Evolutionary conservation across 1,140 invertebrate species (phyloP).

Genomic region (Drosophila lowei): DNA sequence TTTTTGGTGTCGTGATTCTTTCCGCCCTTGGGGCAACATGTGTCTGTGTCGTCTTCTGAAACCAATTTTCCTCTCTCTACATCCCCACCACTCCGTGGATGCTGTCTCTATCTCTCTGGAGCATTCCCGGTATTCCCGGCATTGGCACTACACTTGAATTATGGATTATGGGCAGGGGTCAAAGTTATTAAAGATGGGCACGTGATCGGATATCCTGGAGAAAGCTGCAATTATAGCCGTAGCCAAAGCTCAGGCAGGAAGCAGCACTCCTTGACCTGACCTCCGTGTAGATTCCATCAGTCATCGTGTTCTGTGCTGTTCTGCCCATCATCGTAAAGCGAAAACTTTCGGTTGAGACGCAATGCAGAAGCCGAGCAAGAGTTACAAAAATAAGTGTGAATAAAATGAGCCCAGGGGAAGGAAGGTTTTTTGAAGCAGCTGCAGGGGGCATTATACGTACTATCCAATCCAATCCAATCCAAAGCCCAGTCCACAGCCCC

Average conservation of each 20-base stretch:
- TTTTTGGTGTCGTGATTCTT: slow-evolving; percentile 44
- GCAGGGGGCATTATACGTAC: neutral
- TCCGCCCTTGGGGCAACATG: slow-evolving; percentile 49
- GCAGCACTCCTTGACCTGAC: too few species aligned
- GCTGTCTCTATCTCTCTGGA: slow-evolving; percentile 13
- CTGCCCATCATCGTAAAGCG: too few species aligned
- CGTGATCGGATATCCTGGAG: slow-evolving; percentile 11
- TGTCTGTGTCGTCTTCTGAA: slow-evolving; percentile 43
- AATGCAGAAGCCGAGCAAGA: slow-evolving; percentile 6
- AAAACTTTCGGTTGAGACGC: slow-evolving; percentile 18
- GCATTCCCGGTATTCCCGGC: neutral
- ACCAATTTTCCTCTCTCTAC: slow-evolving; percentile 68
- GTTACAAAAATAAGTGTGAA: slow-evolving; percentile 7
- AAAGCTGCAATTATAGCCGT: neutral
- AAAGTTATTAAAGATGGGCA: slow-evolving; percentile 5
- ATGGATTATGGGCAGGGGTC: slow-evolving; percentile 44
- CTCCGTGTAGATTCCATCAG: too few species aligned
- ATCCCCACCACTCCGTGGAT: neutral
- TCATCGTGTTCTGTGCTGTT: too few species aligned
- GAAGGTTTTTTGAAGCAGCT: neutral
- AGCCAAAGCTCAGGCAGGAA: too few species aligned
- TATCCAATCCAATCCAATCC: neutral
- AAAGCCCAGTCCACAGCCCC: neutral
- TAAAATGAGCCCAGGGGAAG: neutral
- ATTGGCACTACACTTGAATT: slow-evolving; percentile 57